A percentile compares a stretch with the other conserved stretches of the same genome.
Conservation (phyloP, 2,888 invertebrate genomes). For the Flexamia atlantica region DNA sequence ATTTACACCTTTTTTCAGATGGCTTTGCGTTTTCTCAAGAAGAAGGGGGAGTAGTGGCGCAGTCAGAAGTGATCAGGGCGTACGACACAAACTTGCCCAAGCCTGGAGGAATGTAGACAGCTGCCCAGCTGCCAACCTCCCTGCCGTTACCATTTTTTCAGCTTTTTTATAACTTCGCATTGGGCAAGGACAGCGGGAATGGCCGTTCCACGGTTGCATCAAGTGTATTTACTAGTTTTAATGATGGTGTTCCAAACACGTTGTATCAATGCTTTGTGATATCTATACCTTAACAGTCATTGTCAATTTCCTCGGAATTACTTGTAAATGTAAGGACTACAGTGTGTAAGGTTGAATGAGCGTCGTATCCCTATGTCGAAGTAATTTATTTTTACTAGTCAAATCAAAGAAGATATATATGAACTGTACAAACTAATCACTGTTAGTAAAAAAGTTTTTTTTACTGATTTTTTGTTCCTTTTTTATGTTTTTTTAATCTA, state of each 20-base stretch:
- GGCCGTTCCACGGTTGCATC: background rate
- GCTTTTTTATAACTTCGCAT: background rate
- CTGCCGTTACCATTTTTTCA: slow-evolving; percentile 11
- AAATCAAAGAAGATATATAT: slow-evolving; percentile 11
- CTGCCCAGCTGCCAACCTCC: background rate
- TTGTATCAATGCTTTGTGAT: slow-evolving; percentile 50
- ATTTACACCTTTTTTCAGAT: slow-evolving; percentile 79
- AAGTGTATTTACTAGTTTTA: slow-evolving; percentile 15
- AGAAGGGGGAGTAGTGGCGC: slow-evolving; percentile 96
- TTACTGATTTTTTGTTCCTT: background rate
- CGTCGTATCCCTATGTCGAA: background rate
- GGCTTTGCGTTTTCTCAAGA: slow-evolving; percentile 99
- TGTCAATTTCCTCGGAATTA: slow-evolving; percentile 49
- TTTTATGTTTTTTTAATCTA: background rate
- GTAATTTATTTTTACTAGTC: slow-evolving; percentile 34
- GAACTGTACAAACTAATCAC: slow-evolving; percentile 9
- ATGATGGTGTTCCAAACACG: slow-evolving; percentile 9
- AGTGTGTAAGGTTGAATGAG: slow-evolving; percentile 17
- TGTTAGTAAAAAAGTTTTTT: too few species aligned
- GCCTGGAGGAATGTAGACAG: slow-evolving; percentile 74
- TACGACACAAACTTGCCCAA: slow-evolving; percentile 96
- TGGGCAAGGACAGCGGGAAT: background rate
- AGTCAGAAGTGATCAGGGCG: slow-evolving; percentile 96
- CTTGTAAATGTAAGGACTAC: slow-evolving; percentile 13
- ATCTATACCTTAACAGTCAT: slow-evolving; percentile 42